These are phyloP conservation scores for Gonatopus flavifemur DNA, from an alignment of 1,140 invertebrate genomes.

Conservation along the genomic window DNA sequence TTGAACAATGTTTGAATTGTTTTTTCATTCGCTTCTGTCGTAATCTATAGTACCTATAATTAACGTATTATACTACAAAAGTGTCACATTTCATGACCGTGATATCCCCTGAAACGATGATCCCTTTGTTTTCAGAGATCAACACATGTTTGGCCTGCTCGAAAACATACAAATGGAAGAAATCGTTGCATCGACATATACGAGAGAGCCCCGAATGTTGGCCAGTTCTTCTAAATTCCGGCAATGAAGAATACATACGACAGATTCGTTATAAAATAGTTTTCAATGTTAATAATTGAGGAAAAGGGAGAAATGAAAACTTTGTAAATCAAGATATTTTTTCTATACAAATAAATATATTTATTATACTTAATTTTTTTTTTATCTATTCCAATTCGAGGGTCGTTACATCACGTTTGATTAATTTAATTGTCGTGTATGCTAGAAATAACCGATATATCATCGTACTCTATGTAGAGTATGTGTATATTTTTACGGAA, in stretches of 20 bases:
- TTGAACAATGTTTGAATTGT: too few relatives aligned
- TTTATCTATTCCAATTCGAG: not conserved
- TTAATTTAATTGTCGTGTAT: too few relatives aligned
- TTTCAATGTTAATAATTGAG: constrained; percentile 33
- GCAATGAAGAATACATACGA: constrained; percentile 48
- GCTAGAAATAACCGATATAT: too few relatives aligned
- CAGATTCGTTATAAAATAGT: constrained; percentile 54
- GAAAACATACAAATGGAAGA: constrained; percentile 59
- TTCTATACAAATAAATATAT: constrained; percentile 34
- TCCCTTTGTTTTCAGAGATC: constrained; percentile 44
- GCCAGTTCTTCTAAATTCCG: constrained; percentile 49
- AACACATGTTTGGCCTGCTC: constrained; percentile 56
- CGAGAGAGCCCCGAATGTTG: constrained; percentile 53
- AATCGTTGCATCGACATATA: constrained; percentile 59
- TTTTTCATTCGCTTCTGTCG: not conserved
- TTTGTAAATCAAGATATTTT: constrained; percentile 22
- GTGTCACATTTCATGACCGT: too few relatives aligned
- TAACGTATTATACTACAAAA: too few relatives aligned
- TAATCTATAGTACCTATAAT: not conserved
- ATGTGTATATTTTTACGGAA: too few relatives aligned
- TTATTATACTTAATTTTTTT: constrained; percentile 5
- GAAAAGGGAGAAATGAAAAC: not conserved
- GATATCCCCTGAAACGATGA: not conserved
- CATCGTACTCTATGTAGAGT: too few relatives aligned
- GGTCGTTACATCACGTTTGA: too few relatives aligned